A percentile compares a stretch with the other conserved stretches of the same genome.
phyloP scores from a whole-genome alignment of 2,113 vertebrate species.

The Ciconia boyciana region DNA sequence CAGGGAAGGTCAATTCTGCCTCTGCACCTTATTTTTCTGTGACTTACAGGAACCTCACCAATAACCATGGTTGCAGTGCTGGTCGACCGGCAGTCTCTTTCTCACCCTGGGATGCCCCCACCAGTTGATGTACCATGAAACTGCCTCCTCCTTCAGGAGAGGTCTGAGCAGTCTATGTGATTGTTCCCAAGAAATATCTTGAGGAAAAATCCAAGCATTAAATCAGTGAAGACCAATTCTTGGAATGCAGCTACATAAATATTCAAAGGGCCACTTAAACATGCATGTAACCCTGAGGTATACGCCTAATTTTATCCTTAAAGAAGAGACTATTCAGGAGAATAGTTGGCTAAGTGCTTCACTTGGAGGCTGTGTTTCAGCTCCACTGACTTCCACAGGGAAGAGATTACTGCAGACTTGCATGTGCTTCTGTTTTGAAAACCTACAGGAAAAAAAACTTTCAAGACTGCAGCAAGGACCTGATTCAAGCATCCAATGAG shows the following conservation, averaged over 20 bases:
- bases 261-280: neutral
- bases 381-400: neutral
- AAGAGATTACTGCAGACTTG: neutral
- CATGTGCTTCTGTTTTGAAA: neutral
- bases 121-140: neutral
- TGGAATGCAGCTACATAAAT: neutral
- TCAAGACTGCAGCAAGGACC: neutral
- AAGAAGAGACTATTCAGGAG: neutral
- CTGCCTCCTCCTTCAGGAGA: neutral
- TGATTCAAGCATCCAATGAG: neutral
- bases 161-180: neutral
- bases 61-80: too few species aligned
- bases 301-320: neutral
- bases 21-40: neutral
- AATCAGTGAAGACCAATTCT: neutral
- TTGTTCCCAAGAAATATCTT: neutral
- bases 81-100: fast-evolving
- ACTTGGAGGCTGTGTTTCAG: neutral
- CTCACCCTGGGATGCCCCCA: neutral
- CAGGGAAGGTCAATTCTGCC: neutral
- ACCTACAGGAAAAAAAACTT: neutral
- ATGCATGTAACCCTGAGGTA: neutral
- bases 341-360: neutral
- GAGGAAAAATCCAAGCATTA: neutral
- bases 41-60: neutral